Base-by-base conservation (phyloP, 1,140 invertebrate genomes). In the Anadara kagoshimensis region DNA sequence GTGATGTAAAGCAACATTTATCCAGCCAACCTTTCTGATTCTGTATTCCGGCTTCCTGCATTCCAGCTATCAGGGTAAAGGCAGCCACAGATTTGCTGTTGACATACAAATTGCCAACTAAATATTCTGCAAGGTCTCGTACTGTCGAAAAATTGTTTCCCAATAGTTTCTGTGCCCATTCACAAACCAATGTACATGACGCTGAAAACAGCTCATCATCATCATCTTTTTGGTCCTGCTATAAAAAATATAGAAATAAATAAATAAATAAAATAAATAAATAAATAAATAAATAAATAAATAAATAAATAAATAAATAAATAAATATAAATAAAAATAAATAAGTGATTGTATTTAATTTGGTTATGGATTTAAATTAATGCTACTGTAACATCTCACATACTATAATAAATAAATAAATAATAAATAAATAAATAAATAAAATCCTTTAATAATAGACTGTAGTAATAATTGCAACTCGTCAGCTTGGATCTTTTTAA, bases 121-220 rank as follows among this genome's bases (percentile, higher is more conserved):
- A 89, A 89, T 94, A 92, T 75, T 92, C 91, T 11, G 94, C 93
- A 78, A 95, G 88, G 75, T 93, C 92, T 76, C 91, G 91, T 71
- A 95, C 89, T 59, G 91, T 92, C 49, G 90, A 85, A 90, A 95
- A 95, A 83, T 93, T 93, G 18, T 91, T 80, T 57, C 91, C 90
- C 49, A 94, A 90, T 56, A 93, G 85, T 82, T 92, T 93, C 76
- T 93, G 92, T 2, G 93, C 93, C 94, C 94, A 95, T 87, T 94
- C 93, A 78, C 85, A 85, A 10, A 88, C 80, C 29, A 88, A 74
- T 59, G 81, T 78, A 58, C 80, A 79, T 7, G 83, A 86, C 0
- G 84, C 82, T 14, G 73, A 72, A 45, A 76, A 79, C 53, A 85
- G 54, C 56, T 85, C 82, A 51, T 81, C 78, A 72, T 79, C 79